Evolutionary conservation across 2,888 invertebrate genomes (phyloP).

Genomic region (Andrena camellia): DNA sequence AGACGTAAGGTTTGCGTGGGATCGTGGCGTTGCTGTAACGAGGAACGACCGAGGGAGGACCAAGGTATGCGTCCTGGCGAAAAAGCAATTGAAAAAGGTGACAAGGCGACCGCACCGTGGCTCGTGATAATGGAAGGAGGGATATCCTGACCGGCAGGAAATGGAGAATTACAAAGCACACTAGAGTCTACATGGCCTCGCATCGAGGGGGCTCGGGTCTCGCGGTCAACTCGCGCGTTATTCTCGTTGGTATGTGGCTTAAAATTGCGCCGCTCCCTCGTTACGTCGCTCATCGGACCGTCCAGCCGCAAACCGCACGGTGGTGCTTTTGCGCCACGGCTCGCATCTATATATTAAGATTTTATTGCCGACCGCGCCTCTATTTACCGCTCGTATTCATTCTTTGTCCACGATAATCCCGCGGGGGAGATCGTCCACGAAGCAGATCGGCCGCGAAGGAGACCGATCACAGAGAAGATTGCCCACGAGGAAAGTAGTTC

Average conservation of each 20-base stretch:
- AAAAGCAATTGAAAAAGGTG: constrained; percentile 51
- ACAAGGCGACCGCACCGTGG: constrained; percentile 44
- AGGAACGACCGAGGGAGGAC: constrained; percentile 9
- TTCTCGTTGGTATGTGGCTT: constrained; percentile 68
- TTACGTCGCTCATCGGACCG: constrained; percentile 79
- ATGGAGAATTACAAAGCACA: constrained; percentile 73
- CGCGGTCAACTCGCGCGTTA: constrained; percentile 57
- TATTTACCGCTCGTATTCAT: constrained; percentile 55
- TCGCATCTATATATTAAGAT: constrained; percentile 71
- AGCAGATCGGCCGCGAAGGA: not conserved
- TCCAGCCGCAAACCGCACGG: constrained; percentile 82
- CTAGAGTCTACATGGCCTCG: constrained; percentile 62
- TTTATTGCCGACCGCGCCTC: constrained; percentile 62
- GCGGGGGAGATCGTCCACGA: not conserved
- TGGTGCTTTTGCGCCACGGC: constrained; percentile 59
- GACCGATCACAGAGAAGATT: too few relatives aligned
- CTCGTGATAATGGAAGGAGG: constrained; percentile 41
- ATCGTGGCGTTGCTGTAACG: constrained; percentile 22
- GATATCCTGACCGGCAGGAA: constrained; percentile 67
- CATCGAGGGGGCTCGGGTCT: constrained; percentile 43
- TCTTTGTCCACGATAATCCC: constrained; percentile 29
- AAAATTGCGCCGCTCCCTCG: constrained; percentile 72
- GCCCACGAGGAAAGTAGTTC: too few relatives aligned
- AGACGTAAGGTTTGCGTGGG: constrained; percentile 11
- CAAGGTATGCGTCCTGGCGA: constrained; percentile 7